Evolutionary conservation across 2,113 vertebrate species (phyloP).

Genomic region (Semnornis frantzii): DNA sequence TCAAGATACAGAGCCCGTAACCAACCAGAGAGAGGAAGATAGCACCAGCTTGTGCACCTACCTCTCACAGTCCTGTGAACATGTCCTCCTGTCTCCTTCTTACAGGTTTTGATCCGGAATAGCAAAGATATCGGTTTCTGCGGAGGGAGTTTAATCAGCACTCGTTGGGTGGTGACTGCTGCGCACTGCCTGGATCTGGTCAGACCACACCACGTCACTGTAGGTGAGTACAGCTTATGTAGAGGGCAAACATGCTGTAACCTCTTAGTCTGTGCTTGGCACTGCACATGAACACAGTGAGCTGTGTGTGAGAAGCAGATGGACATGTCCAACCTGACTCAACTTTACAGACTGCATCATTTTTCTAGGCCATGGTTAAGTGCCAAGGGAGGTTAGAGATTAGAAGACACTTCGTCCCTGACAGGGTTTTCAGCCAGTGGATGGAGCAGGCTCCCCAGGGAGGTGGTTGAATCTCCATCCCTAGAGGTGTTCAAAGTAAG

Average conservation of each 20-base stretch:
- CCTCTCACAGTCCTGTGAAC: neutral
- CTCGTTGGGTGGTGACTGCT: constrained; percentile 84
- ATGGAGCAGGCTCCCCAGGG: too few relatives aligned
- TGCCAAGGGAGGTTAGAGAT: neutral
- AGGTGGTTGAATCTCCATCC: too few relatives aligned
- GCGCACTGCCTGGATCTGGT: constrained; percentile 79
- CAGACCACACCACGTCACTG: constrained; percentile 73
- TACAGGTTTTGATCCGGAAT: constrained; percentile 79
- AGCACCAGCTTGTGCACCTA: rapidly evolving
- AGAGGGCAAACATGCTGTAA: too few relatives aligned
- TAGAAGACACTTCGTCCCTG: too few relatives aligned
- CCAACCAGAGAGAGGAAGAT: rapidly evolving
- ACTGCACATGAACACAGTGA: rapidly evolving
- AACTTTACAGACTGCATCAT: rapidly evolving
- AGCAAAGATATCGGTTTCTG: constrained; percentile 77
- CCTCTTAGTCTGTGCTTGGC: rapidly evolving
- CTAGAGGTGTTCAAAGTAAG: too few relatives aligned
- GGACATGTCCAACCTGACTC: rapidly evolving
- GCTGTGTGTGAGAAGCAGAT: neutral
- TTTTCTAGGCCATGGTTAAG: neutral
- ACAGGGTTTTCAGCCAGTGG: too few relatives aligned
- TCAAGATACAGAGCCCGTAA: neutral
- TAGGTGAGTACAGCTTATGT: constrained; percentile 62
- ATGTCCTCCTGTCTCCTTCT: neutral
- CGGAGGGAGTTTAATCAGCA: constrained; percentile 79